Conservation (phyloP, 1,140 invertebrate genomes). For the Trichogramma pretiosum region DNA sequence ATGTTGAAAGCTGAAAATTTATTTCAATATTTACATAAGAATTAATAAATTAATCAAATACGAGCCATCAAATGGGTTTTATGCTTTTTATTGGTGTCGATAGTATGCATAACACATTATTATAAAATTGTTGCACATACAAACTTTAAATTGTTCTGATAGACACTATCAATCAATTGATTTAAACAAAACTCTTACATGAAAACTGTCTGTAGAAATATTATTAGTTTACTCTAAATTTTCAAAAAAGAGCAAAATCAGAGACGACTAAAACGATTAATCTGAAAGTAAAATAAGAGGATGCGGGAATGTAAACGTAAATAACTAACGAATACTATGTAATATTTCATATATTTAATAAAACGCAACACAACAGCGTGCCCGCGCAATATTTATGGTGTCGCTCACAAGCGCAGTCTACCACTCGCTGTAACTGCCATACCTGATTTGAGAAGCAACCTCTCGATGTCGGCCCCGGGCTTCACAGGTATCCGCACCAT, state of each 20-base stretch:
- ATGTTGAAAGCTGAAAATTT: no score
- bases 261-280: no score
- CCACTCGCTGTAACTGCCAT: constrained; percentile 68
- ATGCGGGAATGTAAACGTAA: no score
- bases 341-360: neutral
- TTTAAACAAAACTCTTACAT: no score
- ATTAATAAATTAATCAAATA: constrained; percentile 14
- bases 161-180: constrained; percentile 2
- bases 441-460: constrained; percentile 73
- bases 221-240: no score
- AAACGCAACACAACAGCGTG: no score
- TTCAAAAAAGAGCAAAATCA: no score
- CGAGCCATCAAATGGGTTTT: constrained; percentile 34
- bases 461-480: constrained; percentile 52
- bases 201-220: no score
- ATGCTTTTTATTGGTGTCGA: constrained; percentile 44
- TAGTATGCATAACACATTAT: constrained; percentile 27
- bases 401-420: constrained; percentile 72
- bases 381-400: constrained; percentile 72
- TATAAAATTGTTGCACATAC: constrained; percentile 20
- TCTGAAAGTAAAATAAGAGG: no score
- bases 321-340: neutral
- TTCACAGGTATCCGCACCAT: constrained; percentile 51
- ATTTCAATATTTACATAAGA: no score
- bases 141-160: no score